Base-by-base conservation (phyloP, 2,797 vertebrate genomes). In the Coendou prehensilis region DNA sequence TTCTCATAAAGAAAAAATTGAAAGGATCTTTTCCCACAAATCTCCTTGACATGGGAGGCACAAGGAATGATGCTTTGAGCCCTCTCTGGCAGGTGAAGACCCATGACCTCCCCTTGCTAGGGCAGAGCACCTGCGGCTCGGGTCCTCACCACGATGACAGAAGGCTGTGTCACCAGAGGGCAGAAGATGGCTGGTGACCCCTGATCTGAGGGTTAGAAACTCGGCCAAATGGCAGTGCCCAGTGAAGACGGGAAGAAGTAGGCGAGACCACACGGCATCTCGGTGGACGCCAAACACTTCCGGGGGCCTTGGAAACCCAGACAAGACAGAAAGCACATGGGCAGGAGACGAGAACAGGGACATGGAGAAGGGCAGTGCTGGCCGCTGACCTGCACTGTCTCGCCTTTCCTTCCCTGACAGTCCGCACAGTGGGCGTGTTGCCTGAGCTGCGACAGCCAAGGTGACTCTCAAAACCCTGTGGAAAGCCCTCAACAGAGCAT, bases 141-240 rank as follows among this genome's bases (percentile, higher is more conserved):
- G 2, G 10, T 10, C 15, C 28, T 56, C 8, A 6, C 2, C 7
- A 33, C 33, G 1, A 30, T 73, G 23, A n/a, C 9, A 15, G 67
- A 90, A 54, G 15, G 4, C 14, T 8, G 3, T 59, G 47, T 2
- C 59, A 10, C 37, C 26, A 71, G 33, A 50, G 45, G 18, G 69
- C 14, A 13, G 56, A 0, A 6, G 18, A 0, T 0, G 41, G 28
- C 54, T 47, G 9, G 17, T 30, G 17, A 57, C 17, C 4, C 4
- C 41, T 56, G 8, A n/a, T 26, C 23, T 14, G 52, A 64, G 6
- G 28, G 11, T 73, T 61, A 80, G 22, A 88, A 67, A 23, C 4
- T 11, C 79, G 47, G 23, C 28, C 50, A 88, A 15, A 13, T 54
- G 17, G 67, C 28, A 45, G 67, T 4, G 23, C 80, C 13, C 13